Base-by-base conservation (phyloP, 1,140 invertebrate species). In the Hypothenemus hampei region DNA sequence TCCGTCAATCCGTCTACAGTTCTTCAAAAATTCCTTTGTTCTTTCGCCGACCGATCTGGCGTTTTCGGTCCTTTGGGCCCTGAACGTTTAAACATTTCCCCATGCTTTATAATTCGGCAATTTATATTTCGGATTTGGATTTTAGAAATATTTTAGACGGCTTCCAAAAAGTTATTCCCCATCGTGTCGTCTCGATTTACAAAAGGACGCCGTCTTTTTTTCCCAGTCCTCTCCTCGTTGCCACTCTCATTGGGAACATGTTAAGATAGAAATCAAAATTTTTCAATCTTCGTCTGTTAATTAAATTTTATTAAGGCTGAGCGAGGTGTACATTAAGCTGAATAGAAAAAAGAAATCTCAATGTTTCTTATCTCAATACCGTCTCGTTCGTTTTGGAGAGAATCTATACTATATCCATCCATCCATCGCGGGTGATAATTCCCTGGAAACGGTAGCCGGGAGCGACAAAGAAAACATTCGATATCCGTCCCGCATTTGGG, bases 71-170 rank as follows among this genome's bases (percentile, higher is more conserved):
- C 48, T 52, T 57, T 56, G 50, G 47, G n/a, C n/a, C n/a, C n/a
- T 46, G 59, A 33, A 63, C 62, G 57, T 44, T 57, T 53, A 61
- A 63, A 63, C 61, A 62, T 62, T 64, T 64, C 45, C 37, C 44
- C 40, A 46, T n/a, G 56, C 55, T 49, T 65, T 63, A 65, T 65
- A 65, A 65, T 65, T 62, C 60, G 59, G 39, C 63, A 56, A 65
- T 65, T 65, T 65, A 65, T 65, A 65, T 65, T 65, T 65, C 19
- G 58, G 40, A 46, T 57, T 56, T 57, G 63, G 53, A 63, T 65
- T 65, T 65, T 65, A 65, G 63, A 65, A 65, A 65, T 65, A 58
- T 53, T 65, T 63, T 63, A 56, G 40, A 49, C 10, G 40, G 40
- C 8, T n/a, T 13, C 31, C 50, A 4, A 18, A 13, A 2, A 37